These are phyloP conservation scores for Meda fulgida DNA, from an alignment of 2,797 vertebrate genomes.

Conservation along the genomic window DNA sequence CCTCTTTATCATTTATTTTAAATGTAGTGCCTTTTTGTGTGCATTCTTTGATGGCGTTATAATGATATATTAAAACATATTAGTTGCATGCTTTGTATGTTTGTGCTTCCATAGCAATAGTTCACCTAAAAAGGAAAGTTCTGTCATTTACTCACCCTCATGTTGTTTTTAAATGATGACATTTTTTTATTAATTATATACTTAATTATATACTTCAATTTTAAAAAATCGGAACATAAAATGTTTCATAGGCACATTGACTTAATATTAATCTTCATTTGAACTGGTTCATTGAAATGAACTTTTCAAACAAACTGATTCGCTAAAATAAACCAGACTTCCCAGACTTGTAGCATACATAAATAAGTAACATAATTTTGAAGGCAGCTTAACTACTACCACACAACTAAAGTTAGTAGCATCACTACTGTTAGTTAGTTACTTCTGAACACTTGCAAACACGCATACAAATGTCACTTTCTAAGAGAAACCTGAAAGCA, in stretches of 20 bases:
- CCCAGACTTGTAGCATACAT: too few relatives aligned
- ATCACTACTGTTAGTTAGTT: not conserved
- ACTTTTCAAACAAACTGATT: not conserved
- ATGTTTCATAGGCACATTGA: not conserved
- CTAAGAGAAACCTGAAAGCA: constrained; percentile 85
- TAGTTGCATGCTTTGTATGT: not conserved
- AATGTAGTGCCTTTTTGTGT: too few relatives aligned
- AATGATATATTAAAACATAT: too few relatives aligned
- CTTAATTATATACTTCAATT: not conserved
- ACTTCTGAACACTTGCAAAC: not conserved
- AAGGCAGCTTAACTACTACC: not conserved
- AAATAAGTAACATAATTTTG: not conserved
- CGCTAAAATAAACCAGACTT: not conserved
- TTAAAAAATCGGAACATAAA: not conserved
- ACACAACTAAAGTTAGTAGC: not conserved
- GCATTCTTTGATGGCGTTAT: too few relatives aligned
- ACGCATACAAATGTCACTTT: constrained; percentile 59
- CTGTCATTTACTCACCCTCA: not conserved
- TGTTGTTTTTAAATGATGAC: not conserved
- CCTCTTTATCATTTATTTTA: too few relatives aligned
- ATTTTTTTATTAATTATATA: too few relatives aligned
- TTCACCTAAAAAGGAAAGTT: too few relatives aligned
- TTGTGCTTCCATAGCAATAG: too few relatives aligned
- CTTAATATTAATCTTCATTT: not conserved
- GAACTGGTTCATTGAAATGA: not conserved